Base-by-base conservation (phyloP, 1,140 invertebrate genomes). In the Palaemon carinicauda region DNA sequence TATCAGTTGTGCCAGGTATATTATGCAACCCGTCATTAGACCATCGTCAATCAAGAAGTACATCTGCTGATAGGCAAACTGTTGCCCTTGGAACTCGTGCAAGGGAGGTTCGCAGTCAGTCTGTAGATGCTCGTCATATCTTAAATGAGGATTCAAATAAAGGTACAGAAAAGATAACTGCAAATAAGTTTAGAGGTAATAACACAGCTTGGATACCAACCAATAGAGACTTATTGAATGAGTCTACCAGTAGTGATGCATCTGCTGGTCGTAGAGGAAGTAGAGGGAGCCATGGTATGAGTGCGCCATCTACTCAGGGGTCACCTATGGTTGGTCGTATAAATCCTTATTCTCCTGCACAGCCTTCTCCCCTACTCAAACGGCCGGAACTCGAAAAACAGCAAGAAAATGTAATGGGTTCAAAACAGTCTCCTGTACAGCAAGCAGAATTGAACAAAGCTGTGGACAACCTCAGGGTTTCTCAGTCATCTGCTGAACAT, bases 391-490 rank as follows among this genome's bases (percentile, higher is more conserved):
- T 83, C 0, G 7, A 69, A 14, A 41, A 52, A 50, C 82, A 74
- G 71, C 3, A 24, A 29, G 81, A 83, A 17, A 80, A 56, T 65
- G 54, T 41, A 17, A 65, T 56, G 50, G n/a, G 50, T 53, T 17
- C 29, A 12, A 81, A 33, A 31, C 80, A 54, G 9, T 65, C 80
- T 17, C 77, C 75, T 24, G 50, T 86, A 17, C 77, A 86, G 50
- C 83, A 86, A 50, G 73, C 83, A 56, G 85, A 87, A 65, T 56
- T 87, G 24, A 80, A 80, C 65, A 69, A 77, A 21, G 85, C 85
- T 21, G 85, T 87, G 21, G 85, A 81, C 53, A 87, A 87, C 53
- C 85, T 87, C 3, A 75, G 79, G 41, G 85, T 87, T 27, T 86
- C 81, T 29, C 71, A 80, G 33, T 82, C 82, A 15, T 77, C 73